Conservation (phyloP, 53 echinoderm and acorn worm species). For the Holothuria scabra region DNA sequence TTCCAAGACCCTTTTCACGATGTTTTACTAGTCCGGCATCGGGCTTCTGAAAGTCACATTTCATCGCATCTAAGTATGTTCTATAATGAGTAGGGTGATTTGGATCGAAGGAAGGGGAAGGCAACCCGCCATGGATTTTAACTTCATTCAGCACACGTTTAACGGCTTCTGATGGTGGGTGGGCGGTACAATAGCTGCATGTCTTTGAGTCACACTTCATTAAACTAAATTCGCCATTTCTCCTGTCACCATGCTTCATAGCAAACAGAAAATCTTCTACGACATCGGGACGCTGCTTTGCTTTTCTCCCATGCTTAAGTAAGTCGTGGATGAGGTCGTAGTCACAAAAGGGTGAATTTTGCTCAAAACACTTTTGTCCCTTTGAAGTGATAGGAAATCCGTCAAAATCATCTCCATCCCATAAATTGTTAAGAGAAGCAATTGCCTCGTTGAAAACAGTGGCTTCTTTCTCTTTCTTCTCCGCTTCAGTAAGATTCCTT, state of each 20-base stretch:
- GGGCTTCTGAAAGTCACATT: background rate
- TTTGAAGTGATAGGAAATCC: background rate
- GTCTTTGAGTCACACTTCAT: slow-evolving; percentile 23
- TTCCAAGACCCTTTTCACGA: background rate
- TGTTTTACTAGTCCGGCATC: background rate
- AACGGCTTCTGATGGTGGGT: background rate
- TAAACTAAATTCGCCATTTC: background rate
- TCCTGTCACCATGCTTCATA: background rate
- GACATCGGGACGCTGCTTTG: background rate
- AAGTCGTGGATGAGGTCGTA: background rate
- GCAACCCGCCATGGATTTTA: background rate
- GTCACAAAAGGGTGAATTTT: background rate
- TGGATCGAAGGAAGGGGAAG: background rate
- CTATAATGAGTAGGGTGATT: background rate
- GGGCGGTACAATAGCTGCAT: background rate
- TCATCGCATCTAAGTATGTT: background rate
- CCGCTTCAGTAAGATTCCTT: background rate
- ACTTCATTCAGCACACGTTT: background rate
- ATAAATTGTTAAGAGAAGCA: background rate
- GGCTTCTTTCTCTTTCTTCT: background rate
- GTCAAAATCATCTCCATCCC: background rate
- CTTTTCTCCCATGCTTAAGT: background rate
- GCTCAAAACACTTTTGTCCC: background rate
- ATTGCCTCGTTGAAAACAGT: background rate
- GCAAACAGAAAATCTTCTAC: slow-evolving; percentile 10